Base-by-base conservation (phyloP, 92 coral and sea anemone genomes). In the Chrysogorgia sp. region DNA sequence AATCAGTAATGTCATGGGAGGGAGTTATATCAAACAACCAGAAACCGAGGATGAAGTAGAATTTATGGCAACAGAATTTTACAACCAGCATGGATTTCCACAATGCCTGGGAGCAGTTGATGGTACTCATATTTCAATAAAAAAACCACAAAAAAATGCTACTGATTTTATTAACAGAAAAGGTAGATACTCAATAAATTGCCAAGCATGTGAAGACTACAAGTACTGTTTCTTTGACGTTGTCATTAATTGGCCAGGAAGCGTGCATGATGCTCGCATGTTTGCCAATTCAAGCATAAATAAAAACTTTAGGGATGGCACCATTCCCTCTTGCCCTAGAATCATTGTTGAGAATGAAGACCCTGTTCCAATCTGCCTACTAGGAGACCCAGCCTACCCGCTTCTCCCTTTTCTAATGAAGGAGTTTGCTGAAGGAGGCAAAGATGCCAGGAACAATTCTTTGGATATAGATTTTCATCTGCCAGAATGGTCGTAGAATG, bases 401-500 rank as follows among this genome's bases (percentile, higher is more conserved):
- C 69, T 76, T 56, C 63, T 82, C 60, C 90, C 90, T 13, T 76
- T 83, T 49, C 67, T 86, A 6, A 82, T 82, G 84, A 82, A 86
- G 64, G 91, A 87, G 47, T 87, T 79, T 70, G 79, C 91, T 23
- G 83, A 66, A 7, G 88, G 91, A 14, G 88, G 91, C 23, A 65
- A 28, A 29, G 70, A 80, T 9, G 34, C 67, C 75, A 83, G 40
- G 91, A 83, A 57, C 91, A 87, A 58, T 87, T 66, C 53, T 87
- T 87, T 87, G 85, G 88, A 20, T 79, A 30, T 29, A 63, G 75
- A 17, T 80, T 87, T 10, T 23, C 85, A 19, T 79, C 85, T 17
- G 88, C 88, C 15, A 58, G 91, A 19, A 87, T 79, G 88, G 85
- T 71, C 3, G 74, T 87, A 5, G 91, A 87, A 31, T 87, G 91